Percentiles rank a stretch among this genome's conserved stretches.
Conservation (phyloP, 2,888 invertebrate genomes). For the Trypoxylon attenuatum region DNA sequence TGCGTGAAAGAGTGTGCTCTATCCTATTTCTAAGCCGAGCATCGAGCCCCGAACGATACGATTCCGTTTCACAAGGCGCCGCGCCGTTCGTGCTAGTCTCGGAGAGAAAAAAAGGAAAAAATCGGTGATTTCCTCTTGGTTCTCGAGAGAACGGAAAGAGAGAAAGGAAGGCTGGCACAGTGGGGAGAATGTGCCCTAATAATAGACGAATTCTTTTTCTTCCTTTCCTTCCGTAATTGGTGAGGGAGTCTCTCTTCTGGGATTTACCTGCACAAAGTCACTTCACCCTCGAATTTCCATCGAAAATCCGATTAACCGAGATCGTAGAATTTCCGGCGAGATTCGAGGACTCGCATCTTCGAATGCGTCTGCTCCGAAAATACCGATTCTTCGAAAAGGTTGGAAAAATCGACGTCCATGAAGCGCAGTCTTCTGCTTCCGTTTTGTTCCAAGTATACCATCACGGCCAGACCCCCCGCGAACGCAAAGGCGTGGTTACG, state of each 20-base stretch:
- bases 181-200: constrained; percentile 46
- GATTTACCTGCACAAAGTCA: neutral
- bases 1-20: neutral
- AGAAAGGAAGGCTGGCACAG: constrained; percentile 2
- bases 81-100: neutral
- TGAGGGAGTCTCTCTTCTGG: constrained; percentile 2
- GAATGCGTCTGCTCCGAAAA: constrained; percentile 31
- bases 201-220: constrained; percentile 58
- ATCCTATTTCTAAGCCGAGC: constrained; percentile 6
- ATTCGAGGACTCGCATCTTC: neutral
- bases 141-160: constrained; percentile 5
- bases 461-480: constrained; percentile 50
- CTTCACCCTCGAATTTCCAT: neutral
- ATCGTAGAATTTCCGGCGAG: neutral
- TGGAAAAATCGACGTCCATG: constrained; percentile 25
- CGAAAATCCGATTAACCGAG: neutral
- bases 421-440: constrained; percentile 33
- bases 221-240: constrained; percentile 42
- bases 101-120: constrained; percentile 5
- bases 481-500: constrained; percentile 44
- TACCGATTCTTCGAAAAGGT: constrained; percentile 40
- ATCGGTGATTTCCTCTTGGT: constrained; percentile 23
- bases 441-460: constrained; percentile 51
- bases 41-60: neutral
- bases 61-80: constrained; percentile 9